Conservation (phyloP, 2,888 invertebrate genomes). For the Pristionchus mayeri region DNA sequence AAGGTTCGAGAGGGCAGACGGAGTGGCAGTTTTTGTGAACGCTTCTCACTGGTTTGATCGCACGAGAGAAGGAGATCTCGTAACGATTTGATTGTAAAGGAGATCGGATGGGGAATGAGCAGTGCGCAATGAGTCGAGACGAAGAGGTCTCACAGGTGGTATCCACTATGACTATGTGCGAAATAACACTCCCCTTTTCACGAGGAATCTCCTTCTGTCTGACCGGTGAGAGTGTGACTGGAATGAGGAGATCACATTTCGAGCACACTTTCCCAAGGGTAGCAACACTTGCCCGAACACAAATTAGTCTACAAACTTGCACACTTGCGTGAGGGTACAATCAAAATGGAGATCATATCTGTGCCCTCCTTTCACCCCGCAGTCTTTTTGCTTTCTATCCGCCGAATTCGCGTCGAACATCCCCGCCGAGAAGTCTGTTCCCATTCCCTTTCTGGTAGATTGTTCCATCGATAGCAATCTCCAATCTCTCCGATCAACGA, state of each 20-base stretch:
- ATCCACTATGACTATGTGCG: too few species aligned
- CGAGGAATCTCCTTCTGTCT: too few species aligned
- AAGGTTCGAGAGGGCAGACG: background rate
- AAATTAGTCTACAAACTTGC: background rate
- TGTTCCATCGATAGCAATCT: background rate
- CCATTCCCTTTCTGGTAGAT: background rate
- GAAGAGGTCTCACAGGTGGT: too few species aligned
- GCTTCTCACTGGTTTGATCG: background rate
- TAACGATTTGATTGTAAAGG: background rate
- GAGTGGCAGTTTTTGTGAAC: background rate
- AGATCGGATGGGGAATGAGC: background rate
- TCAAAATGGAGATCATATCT: background rate
- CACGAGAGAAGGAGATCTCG: too few species aligned
- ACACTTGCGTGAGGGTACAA: background rate
- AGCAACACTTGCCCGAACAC: background rate
- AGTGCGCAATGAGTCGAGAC: too few species aligned
- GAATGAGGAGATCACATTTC: too few species aligned
- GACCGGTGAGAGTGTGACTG: too few species aligned
- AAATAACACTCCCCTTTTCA: too few species aligned
- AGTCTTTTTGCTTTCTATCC: background rate
- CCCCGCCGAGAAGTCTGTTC: background rate
- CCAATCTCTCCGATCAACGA: background rate
- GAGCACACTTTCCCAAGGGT: too few species aligned
- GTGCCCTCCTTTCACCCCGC: background rate
- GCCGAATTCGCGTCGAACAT: conserved; percentile 12